Conservation (phyloP, 1,140 invertebrate species). For the Calycopis cecrops region DNA sequence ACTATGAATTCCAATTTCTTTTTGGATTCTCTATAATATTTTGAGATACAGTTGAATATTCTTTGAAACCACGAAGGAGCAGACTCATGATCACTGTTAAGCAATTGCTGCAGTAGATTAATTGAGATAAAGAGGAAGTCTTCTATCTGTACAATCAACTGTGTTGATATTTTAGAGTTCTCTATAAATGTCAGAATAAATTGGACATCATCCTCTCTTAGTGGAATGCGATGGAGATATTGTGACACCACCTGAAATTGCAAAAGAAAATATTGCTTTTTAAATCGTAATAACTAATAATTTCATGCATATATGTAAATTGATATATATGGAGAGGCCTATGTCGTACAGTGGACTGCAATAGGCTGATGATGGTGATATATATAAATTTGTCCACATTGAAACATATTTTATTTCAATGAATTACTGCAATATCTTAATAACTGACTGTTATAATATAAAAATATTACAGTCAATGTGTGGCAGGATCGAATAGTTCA, state of each 20-base stretch:
- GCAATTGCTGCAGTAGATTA: conserved; percentile 47
- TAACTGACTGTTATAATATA: background rate
- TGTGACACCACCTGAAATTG: conserved; percentile 53
- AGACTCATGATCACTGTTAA: conserved; percentile 23
- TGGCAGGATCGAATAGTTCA: background rate
- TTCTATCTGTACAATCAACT: conserved; percentile 39
- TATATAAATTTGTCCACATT: too few species aligned
- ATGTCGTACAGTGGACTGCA: too few species aligned
- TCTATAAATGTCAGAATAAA: conserved; percentile 48
- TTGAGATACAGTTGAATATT: conserved; percentile 43
- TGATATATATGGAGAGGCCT: too few species aligned
- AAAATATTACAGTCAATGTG: background rate
- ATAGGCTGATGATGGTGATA: too few species aligned
- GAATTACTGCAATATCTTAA: too few species aligned
- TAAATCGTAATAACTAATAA: background rate
- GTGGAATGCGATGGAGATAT: conserved; percentile 42
- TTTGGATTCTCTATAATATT: conserved; percentile 55
- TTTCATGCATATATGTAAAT: too few species aligned
- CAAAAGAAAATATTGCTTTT: conserved; percentile 15
- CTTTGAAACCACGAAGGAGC: conserved; percentile 26
- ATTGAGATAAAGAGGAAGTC: conserved; percentile 45
- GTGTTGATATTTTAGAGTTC: conserved; percentile 43
- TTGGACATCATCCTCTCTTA: conserved; percentile 41
- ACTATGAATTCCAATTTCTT: conserved; percentile 60
- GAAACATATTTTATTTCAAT: too few species aligned